Conservation (phyloP, 1,140 invertebrate species). For the Heliconius himera region DNA sequence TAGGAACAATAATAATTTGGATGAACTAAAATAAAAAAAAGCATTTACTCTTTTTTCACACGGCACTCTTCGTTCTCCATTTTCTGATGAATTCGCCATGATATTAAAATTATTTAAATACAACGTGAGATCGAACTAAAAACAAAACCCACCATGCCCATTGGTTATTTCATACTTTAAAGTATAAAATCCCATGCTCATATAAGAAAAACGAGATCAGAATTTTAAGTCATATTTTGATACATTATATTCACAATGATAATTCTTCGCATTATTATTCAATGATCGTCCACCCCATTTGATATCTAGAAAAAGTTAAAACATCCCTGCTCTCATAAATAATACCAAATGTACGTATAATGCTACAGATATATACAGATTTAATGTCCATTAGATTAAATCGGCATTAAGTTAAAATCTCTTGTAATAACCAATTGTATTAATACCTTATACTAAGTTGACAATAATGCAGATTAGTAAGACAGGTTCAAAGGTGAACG, state of each 20-base stretch:
- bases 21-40: too few relatives aligned
- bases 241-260: background rate
- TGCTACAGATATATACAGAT: background rate
- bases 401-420: background rate
- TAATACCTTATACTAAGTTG: background rate
- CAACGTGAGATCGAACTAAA: too few relatives aligned
- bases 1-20: too few relatives aligned
- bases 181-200: background rate
- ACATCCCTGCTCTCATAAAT: background rate
- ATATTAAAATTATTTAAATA: too few relatives aligned
- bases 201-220: background rate
- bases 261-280: conserved; percentile 7
- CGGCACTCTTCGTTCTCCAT: too few relatives aligned
- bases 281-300: conserved; percentile 5
- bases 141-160: too few relatives aligned
- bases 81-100: too few relatives aligned
- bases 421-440: background rate
- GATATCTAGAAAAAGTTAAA: conserved; percentile 11
- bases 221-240: conserved; percentile 1
- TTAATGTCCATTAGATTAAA: background rate
- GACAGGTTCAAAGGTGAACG: conserved; percentile 22
- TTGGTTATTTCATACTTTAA: too few relatives aligned
- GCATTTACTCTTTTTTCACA: too few relatives aligned
- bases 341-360: background rate
- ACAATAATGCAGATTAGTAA: conserved; percentile 11